Conservation (phyloP, 2,888 invertebrate genomes). For the Ophioninae sp. region DNA sequence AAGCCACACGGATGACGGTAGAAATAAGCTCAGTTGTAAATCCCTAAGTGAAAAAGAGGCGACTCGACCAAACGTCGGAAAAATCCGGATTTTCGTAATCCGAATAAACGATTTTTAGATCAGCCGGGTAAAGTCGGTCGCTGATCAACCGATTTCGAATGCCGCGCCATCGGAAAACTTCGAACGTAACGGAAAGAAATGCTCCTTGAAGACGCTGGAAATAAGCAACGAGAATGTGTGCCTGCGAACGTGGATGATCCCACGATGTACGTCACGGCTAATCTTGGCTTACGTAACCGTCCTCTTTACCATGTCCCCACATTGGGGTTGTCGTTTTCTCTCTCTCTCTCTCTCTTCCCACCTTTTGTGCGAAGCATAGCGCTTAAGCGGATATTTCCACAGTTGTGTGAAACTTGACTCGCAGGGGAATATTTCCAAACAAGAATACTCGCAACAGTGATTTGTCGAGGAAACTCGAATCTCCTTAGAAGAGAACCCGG, state of each 20-base stretch:
- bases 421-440: constrained; percentile 39
- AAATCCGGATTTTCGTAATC: too few relatives aligned
- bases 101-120: too few relatives aligned
- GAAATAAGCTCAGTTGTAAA: too few relatives aligned
- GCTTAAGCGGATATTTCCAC: constrained; percentile 23
- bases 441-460: constrained; percentile 27
- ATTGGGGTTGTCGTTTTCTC: constrained; percentile 51
- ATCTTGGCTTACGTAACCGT: constrained; percentile 66
- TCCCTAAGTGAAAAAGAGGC: too few relatives aligned
- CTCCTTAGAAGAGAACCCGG: too few relatives aligned
- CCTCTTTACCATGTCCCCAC: constrained; percentile 48
- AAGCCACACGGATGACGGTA: too few relatives aligned
- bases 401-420: constrained; percentile 34
- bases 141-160: too few relatives aligned
- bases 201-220: constrained; percentile 39
- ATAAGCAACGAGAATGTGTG: constrained; percentile 51
- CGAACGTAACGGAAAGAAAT: constrained; percentile 57
- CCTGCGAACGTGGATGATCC: constrained; percentile 58
- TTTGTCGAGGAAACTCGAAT: constrained; percentile 38
- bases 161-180: background rate
- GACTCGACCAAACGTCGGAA: too few relatives aligned
- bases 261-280: constrained; percentile 63
- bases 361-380: constrained; percentile 22
- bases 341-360: constrained; percentile 14
- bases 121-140: too few relatives aligned